A percentile compares a stretch with the other conserved stretches of the same genome.
Conservation (phyloP, 2,113 vertebrate genomes). For the Globicephala melas region DNA sequence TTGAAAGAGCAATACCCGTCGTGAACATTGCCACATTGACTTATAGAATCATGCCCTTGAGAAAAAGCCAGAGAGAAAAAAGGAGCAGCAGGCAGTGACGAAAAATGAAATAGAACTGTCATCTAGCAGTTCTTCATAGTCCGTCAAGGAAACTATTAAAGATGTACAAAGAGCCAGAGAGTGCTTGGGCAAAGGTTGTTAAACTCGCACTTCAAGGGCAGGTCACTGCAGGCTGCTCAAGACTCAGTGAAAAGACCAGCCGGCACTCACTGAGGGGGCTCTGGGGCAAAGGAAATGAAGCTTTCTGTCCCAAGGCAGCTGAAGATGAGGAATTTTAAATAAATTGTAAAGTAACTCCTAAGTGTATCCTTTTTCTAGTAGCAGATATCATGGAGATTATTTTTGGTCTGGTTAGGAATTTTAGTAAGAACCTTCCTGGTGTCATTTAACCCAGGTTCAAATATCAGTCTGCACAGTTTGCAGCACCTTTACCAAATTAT, state of each 20-base stretch:
- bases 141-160: conserved; percentile 84
- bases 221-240: conserved; percentile 75
- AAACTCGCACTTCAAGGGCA: conserved; percentile 83
- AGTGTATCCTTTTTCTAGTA: neutral
- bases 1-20: conserved; percentile 80
- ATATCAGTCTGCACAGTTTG: neutral
- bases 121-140: conserved; percentile 86
- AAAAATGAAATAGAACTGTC: conserved; percentile 89
- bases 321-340: neutral
- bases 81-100: conserved; percentile 79
- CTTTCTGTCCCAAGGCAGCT: neutral
- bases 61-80: conserved; percentile 81
- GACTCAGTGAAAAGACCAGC: conserved; percentile 74
- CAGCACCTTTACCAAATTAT: neutral
- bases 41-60: conserved; percentile 85
- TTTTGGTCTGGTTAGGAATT: neutral
- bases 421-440: neutral
- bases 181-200: conserved; percentile 83
- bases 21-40: conserved; percentile 80
- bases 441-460: neutral
- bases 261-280: conserved; percentile 48
- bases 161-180: conserved; percentile 82
- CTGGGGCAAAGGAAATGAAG: neutral
- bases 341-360: neutral
- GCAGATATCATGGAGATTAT: neutral